Evolutionary conservation across 2,888 invertebrate species (phyloP), one percentile per base, ranked within the genome.

Genomic region (Cephus spinipes): DNA sequence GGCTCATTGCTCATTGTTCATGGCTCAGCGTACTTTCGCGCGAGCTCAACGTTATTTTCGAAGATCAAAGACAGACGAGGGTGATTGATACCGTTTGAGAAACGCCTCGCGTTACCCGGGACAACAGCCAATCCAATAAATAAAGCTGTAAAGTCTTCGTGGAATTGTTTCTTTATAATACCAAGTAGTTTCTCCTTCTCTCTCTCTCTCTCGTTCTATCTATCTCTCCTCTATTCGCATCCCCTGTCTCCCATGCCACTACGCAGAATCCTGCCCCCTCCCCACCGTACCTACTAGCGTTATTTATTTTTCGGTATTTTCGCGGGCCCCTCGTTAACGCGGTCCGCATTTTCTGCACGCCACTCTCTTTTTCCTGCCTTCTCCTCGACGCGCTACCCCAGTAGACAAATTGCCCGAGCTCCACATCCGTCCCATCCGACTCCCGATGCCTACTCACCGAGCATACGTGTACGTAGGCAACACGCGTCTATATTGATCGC

Each of bases 21-120:
- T 11, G 71, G 71, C 31, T 71, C 30, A 71, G 71, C 3, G 40
- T 40, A 23, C 23, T 55, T 9, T 55, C 55, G 23, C 30, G 31
- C 31, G 71, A 23, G 74, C 23, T 32, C 74, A 76, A n/a, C 55
- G 86, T 87, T 89, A 89, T 89, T 89, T 87, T 87, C 79, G 84
- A 86, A 89, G 88, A 89, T 89, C 88, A 89, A 89, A 89, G 89
- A 83, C 82, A 84, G 83, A 80, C 74, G 79, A 80, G 82, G 81
- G 84, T 87, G 89, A 89, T 89, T 89, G 88, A 89, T 88, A 88
- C 84, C 85, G 82, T 81, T 81, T 84, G 80, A 79, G 83, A 82
- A 84, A 87, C 89, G 85, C 85, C 86, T 83, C 80, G 78, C 75
- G 77, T 73, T 77, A 74, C 77, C 80, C 71, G 71, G 31, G 31